Base-by-base conservation (phyloP, 2,113 vertebrate genomes). In the Syngnathus scovelli region DNA sequence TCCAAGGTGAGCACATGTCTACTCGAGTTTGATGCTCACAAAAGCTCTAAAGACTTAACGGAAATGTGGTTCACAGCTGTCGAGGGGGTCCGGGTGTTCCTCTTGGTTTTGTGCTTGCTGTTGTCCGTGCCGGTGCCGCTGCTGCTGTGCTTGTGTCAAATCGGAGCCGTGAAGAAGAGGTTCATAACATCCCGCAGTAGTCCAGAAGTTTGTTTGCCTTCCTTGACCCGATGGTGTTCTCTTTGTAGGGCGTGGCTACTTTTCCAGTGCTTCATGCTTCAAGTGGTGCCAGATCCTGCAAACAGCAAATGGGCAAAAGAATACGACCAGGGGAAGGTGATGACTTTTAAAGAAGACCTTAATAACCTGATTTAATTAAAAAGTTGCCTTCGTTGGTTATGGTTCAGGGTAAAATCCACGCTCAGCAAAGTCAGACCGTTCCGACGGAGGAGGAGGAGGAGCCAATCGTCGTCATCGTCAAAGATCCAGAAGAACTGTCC, bases 271-370 rank as follows among this genome's bases (percentile, higher is more conserved):
- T 52, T 90, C 36, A 75, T 80, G 73, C 86, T 78, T 1, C 86
- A 80, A 51, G 73, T 72, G 16, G 85, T 92, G 44, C 92, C 91
- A 21, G 92, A 93, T 80, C 92, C 92, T 61, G 89, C 88, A 63
- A 93, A 93, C 78, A 92, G 92, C 83, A 92, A 89, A 78, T 93
- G 91, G 90, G 91, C 90, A 19, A 90, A 87, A 76, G 83, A 90
- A 46, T 91, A 70, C 44, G 54, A 23, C 5, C 69, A 74, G 43
- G 76, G 78, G 6, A 81, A 87, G 91, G 91, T 92, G 84, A 60
- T 44, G 15, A 19, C 16, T 33, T 33, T 33, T 33, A 33, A 33
- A 33, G 2, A 33, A 3, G 2, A 33, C 27, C 27, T 33, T 33
- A 33, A 33, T 33, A 33, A 33, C 3, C 27, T 33, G 27, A 33